Evolutionary conservation across 2,888 invertebrate species (phyloP).

Genomic region (Smittia aterrima): DNA sequence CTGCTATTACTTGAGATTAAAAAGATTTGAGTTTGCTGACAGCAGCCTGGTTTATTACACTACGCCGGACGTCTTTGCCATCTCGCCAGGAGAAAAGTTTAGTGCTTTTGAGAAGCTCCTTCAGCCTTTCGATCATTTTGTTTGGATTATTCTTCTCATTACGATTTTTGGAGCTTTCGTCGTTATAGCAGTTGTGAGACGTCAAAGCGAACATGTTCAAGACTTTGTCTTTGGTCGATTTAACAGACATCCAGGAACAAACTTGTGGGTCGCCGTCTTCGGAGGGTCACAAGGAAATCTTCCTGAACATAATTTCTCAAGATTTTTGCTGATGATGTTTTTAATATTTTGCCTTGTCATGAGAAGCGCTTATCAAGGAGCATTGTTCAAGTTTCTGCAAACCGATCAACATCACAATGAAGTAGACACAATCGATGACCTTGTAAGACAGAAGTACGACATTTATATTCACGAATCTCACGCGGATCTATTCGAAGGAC

Average conservation of each 20-base stretch:
- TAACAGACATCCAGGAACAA: not conserved
- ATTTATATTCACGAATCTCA: not conserved
- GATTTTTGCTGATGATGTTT: not conserved
- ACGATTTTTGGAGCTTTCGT: not conserved
- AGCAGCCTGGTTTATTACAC: not conserved
- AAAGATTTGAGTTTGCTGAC: not conserved
- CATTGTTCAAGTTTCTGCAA: not conserved
- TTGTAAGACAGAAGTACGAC: not conserved
- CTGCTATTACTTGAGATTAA: not conserved
- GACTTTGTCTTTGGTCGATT: not conserved
- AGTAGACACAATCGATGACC: not conserved
- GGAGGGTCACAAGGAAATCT: not conserved
- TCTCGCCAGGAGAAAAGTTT: not conserved
- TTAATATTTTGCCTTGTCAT: not conserved
- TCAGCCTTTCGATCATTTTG: not conserved
- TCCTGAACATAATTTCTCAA: not conserved
- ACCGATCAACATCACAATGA: not conserved
- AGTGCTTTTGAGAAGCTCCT: not conserved
- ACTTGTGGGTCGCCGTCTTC: not conserved
- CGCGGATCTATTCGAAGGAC: no score
- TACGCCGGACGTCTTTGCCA: not conserved
- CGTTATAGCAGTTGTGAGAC: not conserved
- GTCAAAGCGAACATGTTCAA: not conserved
- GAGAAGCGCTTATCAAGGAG: not conserved
- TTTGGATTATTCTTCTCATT: not conserved